phyloP scores from a whole-genome alignment of 2,797 vertebrate species.

The Etheostoma nigrum region DNA sequence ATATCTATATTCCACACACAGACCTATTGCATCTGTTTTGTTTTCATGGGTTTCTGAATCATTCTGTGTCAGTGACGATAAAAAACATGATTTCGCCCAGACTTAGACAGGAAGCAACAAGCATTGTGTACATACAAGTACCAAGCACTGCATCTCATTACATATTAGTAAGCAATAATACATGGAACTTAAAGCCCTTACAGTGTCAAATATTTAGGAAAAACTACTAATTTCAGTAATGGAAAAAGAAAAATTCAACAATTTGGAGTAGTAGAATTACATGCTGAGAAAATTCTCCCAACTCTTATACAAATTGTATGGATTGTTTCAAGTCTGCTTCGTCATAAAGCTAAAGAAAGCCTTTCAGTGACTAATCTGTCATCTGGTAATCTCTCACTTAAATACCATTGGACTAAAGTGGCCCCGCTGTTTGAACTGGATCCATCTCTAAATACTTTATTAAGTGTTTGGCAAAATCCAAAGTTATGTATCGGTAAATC shows the following conservation, averaged over 20 bases:
- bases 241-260: background rate
- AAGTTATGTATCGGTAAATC: too few species aligned
- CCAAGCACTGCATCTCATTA: background rate
- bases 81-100: conserved; percentile 8
- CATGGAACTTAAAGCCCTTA: background rate
- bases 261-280: background rate
- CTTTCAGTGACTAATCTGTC: too few species aligned
- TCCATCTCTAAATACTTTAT: too few species aligned
- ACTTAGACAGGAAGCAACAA: conserved; percentile 30
- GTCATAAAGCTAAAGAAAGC: background rate
- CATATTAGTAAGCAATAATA: background rate
- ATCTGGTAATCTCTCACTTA: too few species aligned
- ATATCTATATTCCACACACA: conserved; percentile 18
- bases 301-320: background rate
- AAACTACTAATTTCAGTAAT: background rate
- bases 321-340: background rate
- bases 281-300: background rate
- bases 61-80: conserved; percentile 21
- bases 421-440: too few species aligned
- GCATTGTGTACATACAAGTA: conserved; percentile 6
- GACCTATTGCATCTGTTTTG: conserved; percentile 47
- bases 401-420: too few species aligned
- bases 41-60: conserved; percentile 35
- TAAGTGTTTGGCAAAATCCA: too few species aligned
- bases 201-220: conserved; percentile 4